Conservation (phyloP, 2,797 vertebrate species). For the Poecilia picta region DNA sequence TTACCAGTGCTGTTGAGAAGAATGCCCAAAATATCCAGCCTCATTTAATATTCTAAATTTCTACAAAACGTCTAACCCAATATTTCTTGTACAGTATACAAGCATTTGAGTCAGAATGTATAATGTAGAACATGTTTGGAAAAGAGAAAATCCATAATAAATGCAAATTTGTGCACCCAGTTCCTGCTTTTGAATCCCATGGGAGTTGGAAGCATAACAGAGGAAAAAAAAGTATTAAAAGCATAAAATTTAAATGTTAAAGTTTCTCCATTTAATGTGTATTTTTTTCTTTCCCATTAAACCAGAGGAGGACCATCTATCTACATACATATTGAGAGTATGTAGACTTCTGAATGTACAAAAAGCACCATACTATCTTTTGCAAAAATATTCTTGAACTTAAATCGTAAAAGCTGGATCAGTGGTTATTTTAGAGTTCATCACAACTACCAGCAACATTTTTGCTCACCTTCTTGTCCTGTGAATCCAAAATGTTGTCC, state of each 20-base stretch:
- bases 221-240: background rate
- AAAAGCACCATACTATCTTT: background rate
- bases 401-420: background rate
- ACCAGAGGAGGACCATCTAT: background rate
- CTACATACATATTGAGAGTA: background rate
- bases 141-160: background rate
- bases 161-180: background rate
- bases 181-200: background rate
- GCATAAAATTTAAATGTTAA: background rate
- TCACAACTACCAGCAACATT: background rate
- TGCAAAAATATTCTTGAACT: background rate
- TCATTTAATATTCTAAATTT: background rate
- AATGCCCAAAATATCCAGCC: background rate
- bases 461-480: constrained; percentile 93
- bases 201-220: background rate
- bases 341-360: background rate
- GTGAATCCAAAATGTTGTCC: constrained; percentile 99
- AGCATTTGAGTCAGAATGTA: no score
- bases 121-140: background rate
- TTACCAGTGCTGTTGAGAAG: background rate
- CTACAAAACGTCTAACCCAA: background rate
- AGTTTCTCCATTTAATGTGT: no score
- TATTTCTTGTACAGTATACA: background rate
- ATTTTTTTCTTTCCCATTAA: no score
- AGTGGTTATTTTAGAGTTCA: background rate